Percentiles rank a stretch among this genome's conserved stretches.
phyloP scores from a whole-genome alignment of 2,797 vertebrate species.

The Lagodon rhomboides region DNA sequence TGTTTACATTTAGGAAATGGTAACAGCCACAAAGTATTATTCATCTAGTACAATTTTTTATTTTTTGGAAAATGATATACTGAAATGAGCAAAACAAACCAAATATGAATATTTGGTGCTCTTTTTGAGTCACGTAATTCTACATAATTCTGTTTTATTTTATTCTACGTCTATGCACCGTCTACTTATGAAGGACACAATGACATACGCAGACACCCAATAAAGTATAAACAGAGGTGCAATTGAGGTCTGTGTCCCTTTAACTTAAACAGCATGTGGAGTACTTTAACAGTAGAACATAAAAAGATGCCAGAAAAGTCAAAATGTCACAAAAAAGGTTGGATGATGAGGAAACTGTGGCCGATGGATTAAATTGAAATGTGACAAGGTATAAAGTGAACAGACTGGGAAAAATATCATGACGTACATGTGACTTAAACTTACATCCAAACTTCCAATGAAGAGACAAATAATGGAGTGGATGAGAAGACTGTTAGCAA shows the following conservation, averaged over 20 bases:
- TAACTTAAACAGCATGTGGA: neutral
- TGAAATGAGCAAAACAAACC: too few species aligned
- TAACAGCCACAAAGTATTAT: neutral
- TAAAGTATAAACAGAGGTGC: neutral
- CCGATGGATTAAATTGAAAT: neutral
- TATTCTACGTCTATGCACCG: neutral
- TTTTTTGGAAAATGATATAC: too few species aligned
- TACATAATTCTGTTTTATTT: neutral
- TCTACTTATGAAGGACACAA: neutral
- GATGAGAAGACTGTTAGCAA: neutral
- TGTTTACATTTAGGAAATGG: neutral
- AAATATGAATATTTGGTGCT: too few species aligned
- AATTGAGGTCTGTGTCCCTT: neutral
- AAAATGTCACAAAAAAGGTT: neutral
- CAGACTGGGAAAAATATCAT: neutral
- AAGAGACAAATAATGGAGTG: neutral
- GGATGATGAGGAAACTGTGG: neutral
- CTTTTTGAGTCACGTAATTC: neutral
- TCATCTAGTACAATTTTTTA: too few species aligned
- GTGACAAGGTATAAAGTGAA: neutral
- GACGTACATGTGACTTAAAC: neutral
- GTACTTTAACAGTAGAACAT: neutral
- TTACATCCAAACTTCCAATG: neutral
- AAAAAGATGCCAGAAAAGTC: neutral
- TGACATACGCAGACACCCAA: neutral